A percentile compares a stretch with the other conserved stretches of the same genome.
Conservation (phyloP, 2,797 vertebrate genomes). For the Chelon auratus region DNA sequence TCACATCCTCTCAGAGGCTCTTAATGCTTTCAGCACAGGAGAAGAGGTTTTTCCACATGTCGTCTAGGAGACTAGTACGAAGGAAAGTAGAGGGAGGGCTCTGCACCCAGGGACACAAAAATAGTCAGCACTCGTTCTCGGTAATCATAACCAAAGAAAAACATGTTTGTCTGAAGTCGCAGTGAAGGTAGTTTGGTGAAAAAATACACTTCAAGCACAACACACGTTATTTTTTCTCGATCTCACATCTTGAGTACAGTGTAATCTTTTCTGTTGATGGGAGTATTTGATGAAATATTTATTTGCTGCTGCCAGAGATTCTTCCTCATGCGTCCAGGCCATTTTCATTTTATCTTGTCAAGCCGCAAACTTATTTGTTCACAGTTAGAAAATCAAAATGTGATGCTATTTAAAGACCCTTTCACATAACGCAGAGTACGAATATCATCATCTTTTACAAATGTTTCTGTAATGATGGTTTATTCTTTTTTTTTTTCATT, state of each 20-base stretch:
- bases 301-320: background rate
- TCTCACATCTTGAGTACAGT: background rate
- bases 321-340: background rate
- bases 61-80: constrained; percentile 52
- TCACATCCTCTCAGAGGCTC: constrained; percentile 54
- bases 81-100: constrained; percentile 19
- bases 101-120: constrained; percentile 13
- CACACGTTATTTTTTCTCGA: background rate
- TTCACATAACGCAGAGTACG: background rate
- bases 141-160: background rate
- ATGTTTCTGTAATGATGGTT: background rate
- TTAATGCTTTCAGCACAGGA: constrained; percentile 53
- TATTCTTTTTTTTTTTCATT: background rate
- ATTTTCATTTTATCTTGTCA: background rate
- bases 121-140: constrained; percentile 20
- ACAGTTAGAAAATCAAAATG: constrained; percentile 8
- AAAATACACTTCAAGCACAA: background rate
- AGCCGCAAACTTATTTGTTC: constrained; percentile 3
- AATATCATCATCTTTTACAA: background rate
- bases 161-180: background rate
- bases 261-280: background rate
- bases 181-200: background rate
- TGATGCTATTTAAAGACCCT: constrained; percentile 3
- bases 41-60: constrained; percentile 47
- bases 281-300: constrained; percentile 1